Evolutionary conservation across 2,113 vertebrate genomes (phyloP), one percentile per base, ranked within the genome.

Genomic region (Opisthocomus hoazin): DNA sequence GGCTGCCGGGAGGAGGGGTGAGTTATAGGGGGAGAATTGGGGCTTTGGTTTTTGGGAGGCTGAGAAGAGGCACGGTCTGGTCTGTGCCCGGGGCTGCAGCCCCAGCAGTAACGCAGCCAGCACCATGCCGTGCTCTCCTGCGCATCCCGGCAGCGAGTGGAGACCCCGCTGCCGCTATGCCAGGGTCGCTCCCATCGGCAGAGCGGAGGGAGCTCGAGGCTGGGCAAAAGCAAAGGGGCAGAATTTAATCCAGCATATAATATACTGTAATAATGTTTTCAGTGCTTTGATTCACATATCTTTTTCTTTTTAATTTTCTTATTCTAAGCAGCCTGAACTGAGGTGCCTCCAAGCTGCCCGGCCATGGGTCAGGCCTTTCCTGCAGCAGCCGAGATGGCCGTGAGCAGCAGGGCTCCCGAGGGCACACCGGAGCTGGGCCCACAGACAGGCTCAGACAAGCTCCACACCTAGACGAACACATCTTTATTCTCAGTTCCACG

Each of bases 71-170:
- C 12, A 22, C 2, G 41, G 34, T 24, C 75, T 41, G 69, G 21
- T 10, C 57, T 41, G 68, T 64, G 36, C 8, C 57, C 8, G 61
- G 61, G 53, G 53, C 63, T 77, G 87, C 60, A 74, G 75, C 13
- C 1, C 2, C 54, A 19, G 53, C 83, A 71, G 50, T 32, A 75
- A 13, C 1, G 6, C 69, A 66, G 41, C 26, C 30, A 9, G 8
- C 2, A 5, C 65, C 10, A 0, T 21, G 36, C 65, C 2, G 4
- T n/a, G 65, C 46, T 57, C 17, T 69, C 37, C 79, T 2, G 2
- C 4, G 0, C 30, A 18, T 32, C 77, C 87, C 2, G 0, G 1
- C 74, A 12, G 66, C 6, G 0, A 27, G 36, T 4, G 12, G 13
- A n/a, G 46, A 30, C 23, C 41, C 5, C 2, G n/a, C 29, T 30